Evolutionary conservation across 1,140 invertebrate species (phyloP), one percentile per base, ranked within the genome.

Genomic region (Gonatopus flavifemur): DNA sequence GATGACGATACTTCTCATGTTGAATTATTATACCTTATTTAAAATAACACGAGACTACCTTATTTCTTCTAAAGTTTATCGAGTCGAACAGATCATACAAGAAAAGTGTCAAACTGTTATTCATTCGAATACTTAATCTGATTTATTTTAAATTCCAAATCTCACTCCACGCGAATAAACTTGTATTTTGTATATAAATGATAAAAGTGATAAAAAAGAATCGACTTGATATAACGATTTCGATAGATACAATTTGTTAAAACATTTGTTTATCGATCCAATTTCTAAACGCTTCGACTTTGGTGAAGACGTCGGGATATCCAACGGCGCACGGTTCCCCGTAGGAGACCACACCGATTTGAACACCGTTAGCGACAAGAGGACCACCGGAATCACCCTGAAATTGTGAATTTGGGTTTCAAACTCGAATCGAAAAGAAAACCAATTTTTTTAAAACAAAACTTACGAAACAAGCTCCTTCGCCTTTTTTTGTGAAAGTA

Each of bases 1-100:
- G 13, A 81, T 95, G 50, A 84, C 89, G 10, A 79, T 95, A 24
- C 78, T 97, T 19, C 81, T 96, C 8, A 87, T 94, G 64, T 89
- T 91, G 37, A 96, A 96, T 74, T 95, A 95, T 75, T 90, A 93
- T 59, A 89, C 92, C 1, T 81, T 98, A 5, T 97, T 93, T 62
- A 95, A 95, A 77, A 79, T 96, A 41, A 79, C 88, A 3, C 81
- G 94, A 42, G 93, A 97, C 72, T 91, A 89, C 72, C 76, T 95
- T 1, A 84, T 96, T 30, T 86, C 93, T 47, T 88, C 85, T 78
- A 88, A 87, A 68, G 83, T 93, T 5, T 93, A 93, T 63, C 84
- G 85, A 61, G 82, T 87, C 0, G 89, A 93, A 73, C 80, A 83
- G 58, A 80, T 85, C 56, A 83, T 88, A 57, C 85, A 88, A 66